These are phyloP conservation scores for Seladonia tumulorum DNA, from an alignment of 2,888 invertebrate species.

Conservation along the genomic window DNA sequence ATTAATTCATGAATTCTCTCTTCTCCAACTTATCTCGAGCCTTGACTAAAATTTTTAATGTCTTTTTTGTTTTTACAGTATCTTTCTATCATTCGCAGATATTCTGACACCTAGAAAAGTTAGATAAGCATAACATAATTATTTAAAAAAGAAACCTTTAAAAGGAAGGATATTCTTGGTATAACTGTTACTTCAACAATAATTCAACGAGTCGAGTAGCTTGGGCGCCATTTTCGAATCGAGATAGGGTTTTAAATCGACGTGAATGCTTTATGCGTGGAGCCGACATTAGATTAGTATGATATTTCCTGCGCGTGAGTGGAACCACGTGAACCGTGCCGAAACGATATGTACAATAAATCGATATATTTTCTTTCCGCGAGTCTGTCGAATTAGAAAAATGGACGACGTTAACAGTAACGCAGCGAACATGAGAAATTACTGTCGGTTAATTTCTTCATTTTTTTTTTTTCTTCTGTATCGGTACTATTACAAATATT, in stretches of 20 bases:
- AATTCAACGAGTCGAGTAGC: not conserved
- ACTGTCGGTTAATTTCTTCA: not conserved
- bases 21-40: too few species aligned
- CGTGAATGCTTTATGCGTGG: not conserved
- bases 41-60: too few species aligned
- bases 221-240: not conserved
- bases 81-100: too few species aligned
- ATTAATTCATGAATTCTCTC: too few species aligned
- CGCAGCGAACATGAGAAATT: not conserved
- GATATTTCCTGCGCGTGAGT: conserved; percentile 45
- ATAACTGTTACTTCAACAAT: not conserved
- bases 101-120: too few species aligned
- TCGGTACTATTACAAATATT: conserved; percentile 14
- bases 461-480: not conserved
- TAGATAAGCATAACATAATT: too few species aligned
- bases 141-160: too few species aligned
- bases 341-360: not conserved
- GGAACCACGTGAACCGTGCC: conserved; percentile 52
- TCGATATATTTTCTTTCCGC: conserved; percentile 16
- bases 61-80: too few species aligned
- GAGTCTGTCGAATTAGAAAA: not conserved
- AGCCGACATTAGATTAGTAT: conserved; percentile 42
- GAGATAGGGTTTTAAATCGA: not conserved
- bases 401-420: not conserved
- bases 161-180: too few species aligned